These are phyloP conservation scores for Syngnathus rostellatus DNA, from an alignment of 2,797 vertebrate species.

Conservation along the genomic window DNA sequence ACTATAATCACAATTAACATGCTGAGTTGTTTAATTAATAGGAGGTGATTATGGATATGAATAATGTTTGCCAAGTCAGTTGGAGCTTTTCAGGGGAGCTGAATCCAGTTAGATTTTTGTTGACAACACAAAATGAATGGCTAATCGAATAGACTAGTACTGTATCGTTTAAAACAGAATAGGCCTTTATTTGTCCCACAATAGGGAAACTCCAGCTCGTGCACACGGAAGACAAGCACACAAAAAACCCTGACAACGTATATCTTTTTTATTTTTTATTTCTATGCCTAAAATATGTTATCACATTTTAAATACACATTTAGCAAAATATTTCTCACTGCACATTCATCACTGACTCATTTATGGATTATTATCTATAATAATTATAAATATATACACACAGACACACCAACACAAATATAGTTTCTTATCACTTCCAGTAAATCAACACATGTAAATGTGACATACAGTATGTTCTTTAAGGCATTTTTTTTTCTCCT, in stretches of 20 bases:
- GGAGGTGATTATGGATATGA: neutral
- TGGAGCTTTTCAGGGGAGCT: no score
- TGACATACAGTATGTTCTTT: constrained; percentile 16
- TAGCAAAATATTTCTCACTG: neutral
- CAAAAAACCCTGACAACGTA: neutral
- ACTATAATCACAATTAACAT: constrained; percentile 7
- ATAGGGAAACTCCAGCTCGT: neutral
- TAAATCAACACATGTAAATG: constrained; percentile 7
- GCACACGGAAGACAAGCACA: neutral
- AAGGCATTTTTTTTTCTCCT: constrained; percentile 39
- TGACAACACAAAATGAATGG: no score
- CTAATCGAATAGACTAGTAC: neutral
- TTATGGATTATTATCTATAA: no score
- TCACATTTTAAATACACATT: neutral
- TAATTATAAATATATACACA: neutral
- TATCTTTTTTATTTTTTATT: neutral
- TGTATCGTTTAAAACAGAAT: neutral
- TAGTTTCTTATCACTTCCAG: neutral
- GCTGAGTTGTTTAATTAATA: constrained; percentile 8
- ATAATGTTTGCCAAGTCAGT: neutral
- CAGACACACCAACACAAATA: neutral
- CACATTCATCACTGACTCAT: neutral
- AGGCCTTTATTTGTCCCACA: neutral
- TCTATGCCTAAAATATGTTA: neutral
- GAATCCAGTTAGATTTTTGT: no score